These are phyloP conservation scores for Sphaeridia pumilis DNA, from an alignment of 2,888 invertebrate genomes.

Conservation along the genomic window DNA sequence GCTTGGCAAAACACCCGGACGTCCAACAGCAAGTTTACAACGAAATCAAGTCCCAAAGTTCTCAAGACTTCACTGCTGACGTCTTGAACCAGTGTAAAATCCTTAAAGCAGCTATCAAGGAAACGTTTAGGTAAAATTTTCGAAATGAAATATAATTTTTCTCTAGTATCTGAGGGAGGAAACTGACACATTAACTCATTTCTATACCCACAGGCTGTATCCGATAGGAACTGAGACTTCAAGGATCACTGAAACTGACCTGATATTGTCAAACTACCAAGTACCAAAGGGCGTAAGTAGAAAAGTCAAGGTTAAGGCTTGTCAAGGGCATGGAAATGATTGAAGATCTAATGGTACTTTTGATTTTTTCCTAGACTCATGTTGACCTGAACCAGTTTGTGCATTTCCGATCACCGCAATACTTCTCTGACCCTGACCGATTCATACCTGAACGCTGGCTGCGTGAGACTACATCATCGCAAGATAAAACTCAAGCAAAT, in stretches of 20 bases:
- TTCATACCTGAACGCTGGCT: constrained; percentile 43
- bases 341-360: not conserved
- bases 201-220: constrained; percentile 36
- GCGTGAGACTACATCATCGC: constrained; percentile 36
- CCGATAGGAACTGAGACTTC: constrained; percentile 40
- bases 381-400: constrained; percentile 41
- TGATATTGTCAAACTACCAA: constrained; percentile 51
- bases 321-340: not conserved
- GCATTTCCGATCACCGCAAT: constrained; percentile 38
- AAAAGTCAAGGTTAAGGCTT: not conserved
- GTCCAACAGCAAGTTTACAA: constrained; percentile 36
- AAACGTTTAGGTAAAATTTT: constrained; percentile 44
- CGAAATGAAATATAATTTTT: not conserved
- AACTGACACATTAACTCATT: not conserved
- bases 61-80: constrained; percentile 39
- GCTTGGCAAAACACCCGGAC: constrained; percentile 37
- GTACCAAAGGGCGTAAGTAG: constrained; percentile 38
- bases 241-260: constrained; percentile 43
- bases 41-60: constrained; percentile 38
- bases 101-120: constrained; percentile 53
- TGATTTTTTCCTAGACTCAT: constrained; percentile 38
- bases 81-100: constrained; percentile 42
- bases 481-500: constrained; percentile 32
- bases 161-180: no score
- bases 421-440: constrained; percentile 39